Conservation (phyloP, 2,888 invertebrate species). For the Drosophila koepferae region DNA sequence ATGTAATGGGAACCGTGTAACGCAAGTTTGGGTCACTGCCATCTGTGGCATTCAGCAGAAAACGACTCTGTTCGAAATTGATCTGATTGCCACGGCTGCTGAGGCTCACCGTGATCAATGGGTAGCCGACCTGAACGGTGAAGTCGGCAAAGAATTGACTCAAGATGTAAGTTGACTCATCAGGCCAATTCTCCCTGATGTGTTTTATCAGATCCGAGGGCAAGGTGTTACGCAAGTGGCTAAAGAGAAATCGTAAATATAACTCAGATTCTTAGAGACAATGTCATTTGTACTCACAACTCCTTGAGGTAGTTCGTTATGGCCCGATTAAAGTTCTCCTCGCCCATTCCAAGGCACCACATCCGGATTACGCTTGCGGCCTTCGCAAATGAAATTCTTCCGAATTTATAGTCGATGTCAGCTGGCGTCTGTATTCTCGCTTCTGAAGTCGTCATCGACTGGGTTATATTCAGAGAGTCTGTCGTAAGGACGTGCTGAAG, state of each 20-base stretch:
- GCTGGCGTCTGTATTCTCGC: slow-evolving; percentile 86
- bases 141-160: slow-evolving; percentile 86
- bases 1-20: slow-evolving; percentile 82
- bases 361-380: slow-evolving; percentile 88
- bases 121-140: slow-evolving; percentile 89
- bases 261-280: background rate
- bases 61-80: slow-evolving; percentile 68
- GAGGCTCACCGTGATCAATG: slow-evolving; percentile 86
- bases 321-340: slow-evolving; percentile 86
- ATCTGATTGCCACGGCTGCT: slow-evolving; percentile 23
- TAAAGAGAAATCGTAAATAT: background rate
- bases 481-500: slow-evolving; percentile 87
- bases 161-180: slow-evolving; percentile 36
- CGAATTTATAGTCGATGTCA: slow-evolving; percentile 87
- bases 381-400: slow-evolving; percentile 88
- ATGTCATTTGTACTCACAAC: slow-evolving; percentile 80
- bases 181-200: slow-evolving; percentile 83
- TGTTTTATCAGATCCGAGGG: slow-evolving; percentile 85
- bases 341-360: slow-evolving; percentile 88
- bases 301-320: slow-evolving; percentile 86
- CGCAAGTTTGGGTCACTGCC: slow-evolving; percentile 56
- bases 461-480: slow-evolving; percentile 87
- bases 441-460: slow-evolving; percentile 86
- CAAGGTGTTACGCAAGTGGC: slow-evolving; percentile 74
- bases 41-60: slow-evolving; percentile 60